A percentile compares a stretch with the other conserved stretches of the same genome.
phyloP scores from a whole-genome alignment of 2,113 vertebrate species.

The Pseudolaguvia tuberculata region DNA sequence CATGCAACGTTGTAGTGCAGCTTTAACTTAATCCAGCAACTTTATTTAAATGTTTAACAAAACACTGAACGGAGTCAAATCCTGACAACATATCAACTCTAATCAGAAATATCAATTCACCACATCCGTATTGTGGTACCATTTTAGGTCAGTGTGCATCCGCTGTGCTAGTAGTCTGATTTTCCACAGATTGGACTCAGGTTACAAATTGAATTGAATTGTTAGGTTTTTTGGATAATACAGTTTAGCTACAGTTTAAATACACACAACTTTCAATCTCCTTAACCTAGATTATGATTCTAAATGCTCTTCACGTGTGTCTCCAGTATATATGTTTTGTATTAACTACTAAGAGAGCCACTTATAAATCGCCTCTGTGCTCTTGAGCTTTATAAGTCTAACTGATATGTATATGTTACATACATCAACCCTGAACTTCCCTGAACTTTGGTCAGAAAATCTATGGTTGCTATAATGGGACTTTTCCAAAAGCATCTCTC shows the following conservation, averaged over 20 bases:
- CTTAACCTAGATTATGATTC: too few relatives aligned
- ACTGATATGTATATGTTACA: neutral
- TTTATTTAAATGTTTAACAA: too few relatives aligned
- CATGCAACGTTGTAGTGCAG: too few relatives aligned
- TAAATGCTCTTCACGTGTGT: neutral
- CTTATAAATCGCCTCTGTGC: neutral
- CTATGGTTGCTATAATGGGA: conserved; percentile 31
- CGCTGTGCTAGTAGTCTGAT: too few relatives aligned
- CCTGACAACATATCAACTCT: neutral
- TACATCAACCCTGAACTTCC: conserved; percentile 24
- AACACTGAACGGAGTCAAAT: too few relatives aligned
- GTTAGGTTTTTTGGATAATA: neutral
- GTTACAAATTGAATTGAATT: neutral
- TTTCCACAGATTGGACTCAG: too few relatives aligned
- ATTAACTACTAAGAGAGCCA: neutral
- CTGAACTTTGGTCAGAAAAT: conserved; percentile 31
- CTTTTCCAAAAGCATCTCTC: conserved; percentile 34
- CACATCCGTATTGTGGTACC: neutral
- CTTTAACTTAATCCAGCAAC: too few relatives aligned
- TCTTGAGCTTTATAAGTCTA: conserved; percentile 5
- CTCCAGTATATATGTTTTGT: neutral
- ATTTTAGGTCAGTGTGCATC: neutral
- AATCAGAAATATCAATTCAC: neutral
- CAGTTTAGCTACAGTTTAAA: neutral
- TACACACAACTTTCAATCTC: too few relatives aligned